Evolutionary conservation across 2,797 vertebrate genomes (phyloP).

Genomic region (Huso huso): DNA sequence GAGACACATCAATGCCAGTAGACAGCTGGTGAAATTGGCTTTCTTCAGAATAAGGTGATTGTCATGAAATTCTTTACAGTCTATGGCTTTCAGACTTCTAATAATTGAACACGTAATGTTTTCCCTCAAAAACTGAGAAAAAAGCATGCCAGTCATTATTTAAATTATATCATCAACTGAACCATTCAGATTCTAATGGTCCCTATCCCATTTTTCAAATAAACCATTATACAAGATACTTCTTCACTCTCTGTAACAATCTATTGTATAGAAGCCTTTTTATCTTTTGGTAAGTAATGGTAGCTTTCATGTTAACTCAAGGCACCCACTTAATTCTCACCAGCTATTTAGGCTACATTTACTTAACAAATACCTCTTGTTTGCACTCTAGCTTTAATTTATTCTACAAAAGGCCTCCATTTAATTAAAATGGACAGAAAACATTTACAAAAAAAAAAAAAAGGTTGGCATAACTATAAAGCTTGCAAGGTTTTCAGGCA

Average conservation of each 20-base stretch:
- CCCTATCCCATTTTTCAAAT: neutral
- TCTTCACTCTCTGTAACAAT: neutral
- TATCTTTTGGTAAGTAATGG: neutral
- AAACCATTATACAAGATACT: neutral
- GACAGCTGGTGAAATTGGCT: constrained; percentile 3
- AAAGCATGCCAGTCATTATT: neutral
- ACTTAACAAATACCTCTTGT: neutral
- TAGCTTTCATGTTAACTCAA: neutral
- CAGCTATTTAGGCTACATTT: neutral
- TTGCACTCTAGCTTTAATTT: no score
- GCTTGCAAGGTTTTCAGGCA: no score
- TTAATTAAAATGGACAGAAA: no score
- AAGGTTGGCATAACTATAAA: no score
- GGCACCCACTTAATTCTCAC: neutral
- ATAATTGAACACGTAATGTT: constrained; percentile 5
- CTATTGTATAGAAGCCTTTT: neutral
- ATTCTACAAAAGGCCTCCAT: no score
- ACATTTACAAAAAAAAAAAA: no score
- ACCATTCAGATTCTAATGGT: neutral
- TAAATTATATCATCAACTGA: neutral
- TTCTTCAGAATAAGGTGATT: constrained; percentile 6
- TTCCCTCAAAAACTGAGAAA: neutral
- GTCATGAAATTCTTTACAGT: neutral
- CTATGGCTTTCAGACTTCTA: neutral
- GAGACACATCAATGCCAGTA: neutral